These are phyloP conservation scores for Pyrocephalus nanus DNA, from an alignment of 2,797 vertebrate species.

Conservation along the genomic window DNA sequence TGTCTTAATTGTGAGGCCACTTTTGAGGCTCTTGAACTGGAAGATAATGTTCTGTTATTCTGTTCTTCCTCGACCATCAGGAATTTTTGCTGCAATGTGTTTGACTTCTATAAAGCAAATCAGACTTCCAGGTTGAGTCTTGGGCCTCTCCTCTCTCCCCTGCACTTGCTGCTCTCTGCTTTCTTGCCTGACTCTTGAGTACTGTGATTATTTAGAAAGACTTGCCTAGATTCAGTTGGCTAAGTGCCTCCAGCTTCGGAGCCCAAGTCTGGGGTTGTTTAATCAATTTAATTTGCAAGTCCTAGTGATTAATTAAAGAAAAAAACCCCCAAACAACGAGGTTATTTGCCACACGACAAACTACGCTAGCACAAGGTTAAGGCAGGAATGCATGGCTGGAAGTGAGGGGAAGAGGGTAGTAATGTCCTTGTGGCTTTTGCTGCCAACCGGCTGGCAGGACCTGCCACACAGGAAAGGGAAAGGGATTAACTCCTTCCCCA, in stretches of 20 bases:
- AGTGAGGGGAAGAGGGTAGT: not conserved
- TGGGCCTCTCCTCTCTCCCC: not conserved
- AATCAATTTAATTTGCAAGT: not conserved
- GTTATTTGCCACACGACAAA: not conserved
- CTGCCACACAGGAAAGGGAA: not conserved
- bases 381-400: not conserved
- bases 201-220: not conserved
- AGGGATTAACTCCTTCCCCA: not conserved
- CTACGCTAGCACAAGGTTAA: not conserved
- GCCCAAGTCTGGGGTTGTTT: not conserved
- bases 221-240: not conserved
- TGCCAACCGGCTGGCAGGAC: not conserved
- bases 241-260: not conserved
- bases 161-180: not conserved
- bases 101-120: not conserved
- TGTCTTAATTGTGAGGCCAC: not conserved
- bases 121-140: not conserved
- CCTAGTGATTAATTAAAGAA: not conserved
- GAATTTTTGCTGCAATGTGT: not conserved
- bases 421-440: not conserved
- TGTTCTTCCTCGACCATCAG: not conserved
- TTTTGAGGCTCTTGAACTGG: not conserved
- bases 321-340: accelerated
- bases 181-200: not conserved
- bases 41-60: not conserved